Conservation (phyloP, 2,888 invertebrate species). For the Drosophila anceps region DNA sequence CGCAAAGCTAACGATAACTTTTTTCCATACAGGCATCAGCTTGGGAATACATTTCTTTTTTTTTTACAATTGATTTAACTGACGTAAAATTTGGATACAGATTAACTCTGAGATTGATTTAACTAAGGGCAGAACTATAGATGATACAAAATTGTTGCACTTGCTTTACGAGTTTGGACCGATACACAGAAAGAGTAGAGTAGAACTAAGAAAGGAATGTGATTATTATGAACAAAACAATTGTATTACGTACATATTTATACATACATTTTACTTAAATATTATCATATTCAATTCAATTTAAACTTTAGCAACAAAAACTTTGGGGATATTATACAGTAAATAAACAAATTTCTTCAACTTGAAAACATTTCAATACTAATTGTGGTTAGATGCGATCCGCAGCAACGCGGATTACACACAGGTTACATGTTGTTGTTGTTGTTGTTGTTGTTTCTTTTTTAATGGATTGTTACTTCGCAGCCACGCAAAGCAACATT, state of each 20-base stretch:
- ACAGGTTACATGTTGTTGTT: constrained; percentile 12
- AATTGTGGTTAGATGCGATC: constrained; percentile 48
- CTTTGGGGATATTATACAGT: constrained; percentile 62
- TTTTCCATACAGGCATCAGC: constrained; percentile 20
- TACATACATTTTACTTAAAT: constrained; percentile 53
- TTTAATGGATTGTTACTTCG: constrained; percentile 3
- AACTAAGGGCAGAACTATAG: constrained; percentile 17
- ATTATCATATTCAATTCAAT: constrained; percentile 57
- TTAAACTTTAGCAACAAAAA: constrained; percentile 65
- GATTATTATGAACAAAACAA: constrained; percentile 54
- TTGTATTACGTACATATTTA: constrained; percentile 59
- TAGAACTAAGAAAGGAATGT: constrained; percentile 60
- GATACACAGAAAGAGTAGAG: constrained; percentile 40
- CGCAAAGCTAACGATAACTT: constrained; percentile 21
- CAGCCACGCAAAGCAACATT: neutral
- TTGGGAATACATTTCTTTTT: constrained; percentile 31
- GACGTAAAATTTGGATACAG: constrained; percentile 20
- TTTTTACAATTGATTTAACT: constrained; percentile 29
- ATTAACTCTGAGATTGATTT: constrained; percentile 34
- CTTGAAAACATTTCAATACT: constrained; percentile 69
- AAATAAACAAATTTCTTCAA: constrained; percentile 64
- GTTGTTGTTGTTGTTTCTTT: constrained; percentile 5
- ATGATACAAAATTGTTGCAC: constrained; percentile 33
- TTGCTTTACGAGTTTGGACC: constrained; percentile 33
- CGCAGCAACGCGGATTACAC: constrained; percentile 21